phyloP scores from a whole-genome alignment of 2,797 vertebrate species.

The Mormyrops attenuatus region DNA sequence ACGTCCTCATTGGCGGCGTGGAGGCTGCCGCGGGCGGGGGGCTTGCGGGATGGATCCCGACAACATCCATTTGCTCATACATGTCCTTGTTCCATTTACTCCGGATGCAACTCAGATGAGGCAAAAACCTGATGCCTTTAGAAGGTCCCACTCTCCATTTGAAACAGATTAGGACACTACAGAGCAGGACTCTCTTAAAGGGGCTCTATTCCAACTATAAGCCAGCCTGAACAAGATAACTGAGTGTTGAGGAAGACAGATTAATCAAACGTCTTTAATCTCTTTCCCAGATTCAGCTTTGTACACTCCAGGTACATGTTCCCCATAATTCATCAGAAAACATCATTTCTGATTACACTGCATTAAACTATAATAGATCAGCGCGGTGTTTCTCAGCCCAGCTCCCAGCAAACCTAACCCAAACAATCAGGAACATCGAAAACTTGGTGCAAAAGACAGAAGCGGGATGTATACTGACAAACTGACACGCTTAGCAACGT shows the following conservation, averaged over 20 bases:
- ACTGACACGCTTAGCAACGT: background rate
- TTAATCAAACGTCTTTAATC: constrained; percentile 22
- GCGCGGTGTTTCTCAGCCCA: no score
- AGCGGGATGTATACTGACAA: background rate
- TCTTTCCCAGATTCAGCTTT: constrained; percentile 11
- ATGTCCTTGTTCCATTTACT: background rate
- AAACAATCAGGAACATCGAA: background rate
- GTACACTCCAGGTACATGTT: background rate
- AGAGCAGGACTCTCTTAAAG: background rate
- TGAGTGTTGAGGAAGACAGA: background rate
- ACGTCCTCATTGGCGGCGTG: background rate
- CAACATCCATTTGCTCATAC: background rate
- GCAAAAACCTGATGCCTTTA: background rate
- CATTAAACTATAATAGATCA: background rate
- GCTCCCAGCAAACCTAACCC: no score
- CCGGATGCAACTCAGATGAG: constrained; percentile 9
- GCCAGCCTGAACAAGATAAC: constrained; percentile 8
- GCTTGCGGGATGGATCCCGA: background rate
- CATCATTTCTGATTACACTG: background rate
- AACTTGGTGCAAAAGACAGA: background rate
- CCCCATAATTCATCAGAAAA: background rate
- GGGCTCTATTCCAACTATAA: background rate
- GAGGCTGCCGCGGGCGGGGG: background rate
- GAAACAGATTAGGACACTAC: constrained; percentile 15
- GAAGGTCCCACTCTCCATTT: constrained; percentile 5